Base-by-base conservation (phyloP, 2,888 invertebrate species). In the Diloba caeruleocephala region DNA sequence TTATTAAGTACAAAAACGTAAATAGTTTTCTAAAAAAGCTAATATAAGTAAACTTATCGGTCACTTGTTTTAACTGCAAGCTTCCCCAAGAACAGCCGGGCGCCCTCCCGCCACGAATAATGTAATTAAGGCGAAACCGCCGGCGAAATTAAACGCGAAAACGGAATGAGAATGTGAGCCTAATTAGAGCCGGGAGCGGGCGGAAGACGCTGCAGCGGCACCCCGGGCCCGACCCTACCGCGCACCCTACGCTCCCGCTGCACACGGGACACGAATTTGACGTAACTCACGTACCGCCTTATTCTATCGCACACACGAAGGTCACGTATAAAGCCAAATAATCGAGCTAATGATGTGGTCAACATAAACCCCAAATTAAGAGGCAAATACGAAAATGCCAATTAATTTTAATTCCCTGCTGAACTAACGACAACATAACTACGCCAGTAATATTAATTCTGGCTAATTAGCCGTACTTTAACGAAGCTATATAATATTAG, bases 91-190 rank as follows among this genome's bases (percentile, higher is more conserved):
- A 79, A 79, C 76, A 78, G 76, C 68, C 77, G 71, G 72, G 75
- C 67, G 73, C 67, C 71, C 71, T 71, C 78, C 76, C 73, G 76
- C 82, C 84, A 85, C 90, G 93, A 90, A 91, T 94, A 94, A 94
- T 88, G 93, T 93, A 94, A 94, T 94, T 94, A 94, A 92, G 90
- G 82, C 87, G 83, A 89, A 91, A 94, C 94, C 93, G 88, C 93
- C 84, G 84, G 87, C 89, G 84, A 92, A 94, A 94, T 94, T 94
- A 94, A 94, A 94, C 92, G 93, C 90, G 92, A 92, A 93, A 94
- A 94, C 92, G 90, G 90, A 93, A 94, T 90, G 93, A 93, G 94
- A 94, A 94, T 94, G 92, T 94, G 93, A 92, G 92, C 89, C 94
- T 94, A 94, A 94, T 94, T 94, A 94, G 93, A 90, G 89, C 82